Evolutionary conservation across 2,888 invertebrate species (phyloP), one percentile per base, ranked within the genome.

Genomic region (Amblyteles armatorius): DNA sequence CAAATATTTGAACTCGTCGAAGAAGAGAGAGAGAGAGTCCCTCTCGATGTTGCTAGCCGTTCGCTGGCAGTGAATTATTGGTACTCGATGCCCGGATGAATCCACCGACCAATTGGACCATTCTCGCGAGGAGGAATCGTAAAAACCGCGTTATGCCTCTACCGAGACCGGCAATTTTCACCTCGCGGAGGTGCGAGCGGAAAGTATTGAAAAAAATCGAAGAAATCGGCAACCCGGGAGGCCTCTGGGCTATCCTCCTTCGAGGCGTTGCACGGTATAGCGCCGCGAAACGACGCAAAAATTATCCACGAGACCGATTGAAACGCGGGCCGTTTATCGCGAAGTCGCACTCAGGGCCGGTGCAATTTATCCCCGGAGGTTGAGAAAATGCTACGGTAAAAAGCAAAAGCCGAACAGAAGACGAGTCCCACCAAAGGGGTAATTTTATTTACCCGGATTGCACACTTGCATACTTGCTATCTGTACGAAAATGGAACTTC

Each of bases 1-100:
- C 91, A 91, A 91, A 90, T 90, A 91, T 89, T 90, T 86, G 86
- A 60, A 78, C 82, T 84, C 86, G 65, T 22, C 72, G 52, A 57
- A 6, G 29, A 33, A 16, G 57, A 16, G 26, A 16, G 16, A 16
- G 16, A 48, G 57, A 16, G 36, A 22, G 63, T 29, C n/a, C 48
- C 19, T 69, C 33, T 36, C 29, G 4, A 44, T 48, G 26, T 57
- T 52, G n/a, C 16, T 19, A 33, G 57, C 67, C 71, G 26, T 71
- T 72, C 67, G 48, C 36, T 44, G 33, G 83, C 68, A 65, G 68
- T 57, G 67, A 44, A 73, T 73, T 67, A 80, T 80, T 36, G 40
- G 50, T 72, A 77, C 60, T 71, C 63, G 63, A 44, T 72, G 50
- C 57, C 50, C 63, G 33, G 55, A 55, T 63, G 44, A 52, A 60